Evolutionary conservation across 2,113 vertebrate species (phyloP).

Genomic region (Podarcis raffonei): DNA sequence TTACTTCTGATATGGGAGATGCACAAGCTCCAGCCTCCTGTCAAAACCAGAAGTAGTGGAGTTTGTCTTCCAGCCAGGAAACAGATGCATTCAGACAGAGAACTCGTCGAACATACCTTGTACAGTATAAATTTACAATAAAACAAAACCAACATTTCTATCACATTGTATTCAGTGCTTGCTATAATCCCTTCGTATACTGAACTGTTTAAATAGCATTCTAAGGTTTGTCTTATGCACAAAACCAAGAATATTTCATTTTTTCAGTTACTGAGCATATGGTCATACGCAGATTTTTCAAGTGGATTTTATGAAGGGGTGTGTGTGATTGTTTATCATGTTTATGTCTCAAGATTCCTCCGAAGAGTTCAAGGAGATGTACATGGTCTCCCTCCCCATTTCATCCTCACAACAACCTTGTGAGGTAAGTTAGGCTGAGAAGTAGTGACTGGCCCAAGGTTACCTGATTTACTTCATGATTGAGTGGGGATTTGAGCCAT

Average conservation of each 20-base stretch:
- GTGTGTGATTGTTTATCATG: background rate
- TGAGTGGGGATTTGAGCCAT: too few species aligned
- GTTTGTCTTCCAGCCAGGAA: background rate
- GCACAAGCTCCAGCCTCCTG: background rate
- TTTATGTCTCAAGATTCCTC: too few species aligned
- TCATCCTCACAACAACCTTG: too few species aligned
- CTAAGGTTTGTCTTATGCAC: background rate
- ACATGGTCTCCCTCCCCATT: too few species aligned
- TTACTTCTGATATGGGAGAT: background rate
- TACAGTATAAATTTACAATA: background rate
- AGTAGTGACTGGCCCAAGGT: too few species aligned
- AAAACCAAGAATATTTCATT: background rate
- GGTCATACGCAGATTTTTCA: background rate
- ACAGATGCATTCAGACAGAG: background rate
- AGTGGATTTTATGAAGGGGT: background rate
- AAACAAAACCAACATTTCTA: background rate
- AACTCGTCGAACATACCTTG: too few species aligned
- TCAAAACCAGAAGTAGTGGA: background rate
- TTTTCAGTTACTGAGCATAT: background rate
- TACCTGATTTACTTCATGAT: too few species aligned
- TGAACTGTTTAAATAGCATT: background rate
- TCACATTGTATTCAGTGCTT: background rate
- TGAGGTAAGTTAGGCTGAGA: too few species aligned
- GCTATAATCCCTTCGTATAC: background rate
- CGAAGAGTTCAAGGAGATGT: too few species aligned